These are phyloP conservation scores for Vultur gryphus DNA, from an alignment of 2,797 vertebrate species.

Conservation along the genomic window DNA sequence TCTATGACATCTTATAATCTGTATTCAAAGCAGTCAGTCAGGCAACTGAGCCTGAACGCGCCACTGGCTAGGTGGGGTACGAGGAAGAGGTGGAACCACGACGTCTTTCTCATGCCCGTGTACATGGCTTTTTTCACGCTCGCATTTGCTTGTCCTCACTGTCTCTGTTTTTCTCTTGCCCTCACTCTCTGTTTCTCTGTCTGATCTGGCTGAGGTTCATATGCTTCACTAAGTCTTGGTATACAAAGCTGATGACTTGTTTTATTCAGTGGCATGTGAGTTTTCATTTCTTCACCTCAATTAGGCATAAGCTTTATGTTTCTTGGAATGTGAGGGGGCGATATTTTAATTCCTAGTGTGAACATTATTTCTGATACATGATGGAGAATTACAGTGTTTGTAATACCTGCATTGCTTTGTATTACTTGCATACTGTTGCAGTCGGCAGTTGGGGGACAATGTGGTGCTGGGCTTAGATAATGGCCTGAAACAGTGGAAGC, in stretches of 20 bases:
- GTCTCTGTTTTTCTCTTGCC: background rate
- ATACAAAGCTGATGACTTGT: background rate
- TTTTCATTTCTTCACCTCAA: background rate
- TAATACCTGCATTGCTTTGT: background rate
- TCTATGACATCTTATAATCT: background rate
- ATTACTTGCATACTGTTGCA: background rate
- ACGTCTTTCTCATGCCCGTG: background rate
- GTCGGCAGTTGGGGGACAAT: background rate
- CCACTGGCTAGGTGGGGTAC: background rate
- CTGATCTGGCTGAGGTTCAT: background rate
- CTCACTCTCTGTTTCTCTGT: background rate
- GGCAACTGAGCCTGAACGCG: background rate
- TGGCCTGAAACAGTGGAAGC: background rate
- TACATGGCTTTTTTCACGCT: background rate
- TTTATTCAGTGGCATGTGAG: background rate
- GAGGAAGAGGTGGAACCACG: background rate
- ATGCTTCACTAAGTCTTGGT: background rate
- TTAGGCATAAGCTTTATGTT: background rate
- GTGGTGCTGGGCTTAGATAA: background rate
- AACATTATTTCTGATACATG: background rate
- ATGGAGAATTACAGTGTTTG: background rate
- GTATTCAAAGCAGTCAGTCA: background rate
- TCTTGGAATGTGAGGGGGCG: background rate
- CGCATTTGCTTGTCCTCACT: background rate
- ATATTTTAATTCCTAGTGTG: background rate